Conservation (phyloP, 2,113 vertebrate genomes). For the Lontra canadensis region DNA sequence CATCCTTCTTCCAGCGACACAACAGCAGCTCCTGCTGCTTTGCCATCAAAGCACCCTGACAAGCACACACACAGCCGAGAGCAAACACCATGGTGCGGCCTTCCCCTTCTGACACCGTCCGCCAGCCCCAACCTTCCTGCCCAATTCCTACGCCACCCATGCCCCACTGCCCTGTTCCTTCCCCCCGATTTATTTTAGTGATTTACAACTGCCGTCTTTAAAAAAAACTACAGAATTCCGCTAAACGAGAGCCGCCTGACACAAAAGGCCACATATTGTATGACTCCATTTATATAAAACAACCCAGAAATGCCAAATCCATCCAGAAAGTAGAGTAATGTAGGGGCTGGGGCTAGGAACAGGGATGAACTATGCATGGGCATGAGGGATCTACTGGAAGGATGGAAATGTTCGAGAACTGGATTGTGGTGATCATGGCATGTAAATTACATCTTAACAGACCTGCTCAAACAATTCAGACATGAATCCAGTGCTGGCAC, state of each 20-base stretch:
- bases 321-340: background rate
- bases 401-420: background rate
- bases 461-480: background rate
- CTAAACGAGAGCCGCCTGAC: background rate
- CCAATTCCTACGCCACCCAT: background rate
- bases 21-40: background rate
- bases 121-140: background rate
- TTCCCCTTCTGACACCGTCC: background rate
- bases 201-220: background rate
- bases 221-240: background rate
- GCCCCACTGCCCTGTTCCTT: background rate
- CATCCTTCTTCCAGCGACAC: too few species aligned
- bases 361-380: background rate
- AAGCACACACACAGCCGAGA: background rate
- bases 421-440: too few species aligned
- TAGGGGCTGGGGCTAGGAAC: background rate
- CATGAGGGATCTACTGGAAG: rapidly evolving
- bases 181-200: background rate
- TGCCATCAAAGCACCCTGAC: background rate
- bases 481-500: background rate
- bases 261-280: background rate
- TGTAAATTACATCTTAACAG: background rate
- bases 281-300: background rate
- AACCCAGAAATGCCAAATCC: background rate
- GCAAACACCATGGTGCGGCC: background rate